phyloP scores from a whole-genome alignment of 2,888 invertebrate genomes.

The Aporophyla nigra region DNA sequence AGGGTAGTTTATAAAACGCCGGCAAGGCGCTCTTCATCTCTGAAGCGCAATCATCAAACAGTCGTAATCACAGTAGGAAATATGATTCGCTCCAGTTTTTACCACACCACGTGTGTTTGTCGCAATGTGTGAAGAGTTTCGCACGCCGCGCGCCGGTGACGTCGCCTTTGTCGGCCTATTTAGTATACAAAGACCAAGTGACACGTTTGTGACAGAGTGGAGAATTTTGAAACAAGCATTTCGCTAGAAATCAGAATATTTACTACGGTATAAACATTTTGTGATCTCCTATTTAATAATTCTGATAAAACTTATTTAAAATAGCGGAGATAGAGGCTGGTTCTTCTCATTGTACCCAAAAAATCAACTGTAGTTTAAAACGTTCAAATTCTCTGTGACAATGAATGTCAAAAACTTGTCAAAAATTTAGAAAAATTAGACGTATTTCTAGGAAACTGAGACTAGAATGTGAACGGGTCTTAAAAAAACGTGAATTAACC shows the following conservation, averaged over 20 bases:
- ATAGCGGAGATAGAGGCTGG: no score
- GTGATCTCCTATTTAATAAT: background rate
- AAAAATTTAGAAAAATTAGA: no score
- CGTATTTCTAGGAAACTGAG: no score
- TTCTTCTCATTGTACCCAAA: no score
- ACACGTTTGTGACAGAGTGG: slow-evolving; percentile 25
- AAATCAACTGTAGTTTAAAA: no score
- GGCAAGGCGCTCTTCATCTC: background rate
- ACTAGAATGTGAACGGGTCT: no score
- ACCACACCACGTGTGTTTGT: slow-evolving; percentile 72
- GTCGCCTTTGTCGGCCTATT: slow-evolving; percentile 66
- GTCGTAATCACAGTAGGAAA: slow-evolving; percentile 52
- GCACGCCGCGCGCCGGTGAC: slow-evolving; percentile 81
- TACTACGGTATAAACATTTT: background rate
- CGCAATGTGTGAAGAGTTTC: slow-evolving; percentile 83
- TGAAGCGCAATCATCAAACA: slow-evolving; percentile 55
- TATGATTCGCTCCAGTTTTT: slow-evolving; percentile 67
- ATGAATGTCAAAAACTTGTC: no score
- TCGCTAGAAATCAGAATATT: background rate
- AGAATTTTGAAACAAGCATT: background rate
- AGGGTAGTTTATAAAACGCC: background rate
- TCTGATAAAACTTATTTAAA: background rate
- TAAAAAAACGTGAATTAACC: no score
- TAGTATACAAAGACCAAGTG: slow-evolving; percentile 52
- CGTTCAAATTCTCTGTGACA: no score